Evolutionary conservation across 2,888 invertebrate species (phyloP).

Genomic region (Timema cristinae): DNA sequence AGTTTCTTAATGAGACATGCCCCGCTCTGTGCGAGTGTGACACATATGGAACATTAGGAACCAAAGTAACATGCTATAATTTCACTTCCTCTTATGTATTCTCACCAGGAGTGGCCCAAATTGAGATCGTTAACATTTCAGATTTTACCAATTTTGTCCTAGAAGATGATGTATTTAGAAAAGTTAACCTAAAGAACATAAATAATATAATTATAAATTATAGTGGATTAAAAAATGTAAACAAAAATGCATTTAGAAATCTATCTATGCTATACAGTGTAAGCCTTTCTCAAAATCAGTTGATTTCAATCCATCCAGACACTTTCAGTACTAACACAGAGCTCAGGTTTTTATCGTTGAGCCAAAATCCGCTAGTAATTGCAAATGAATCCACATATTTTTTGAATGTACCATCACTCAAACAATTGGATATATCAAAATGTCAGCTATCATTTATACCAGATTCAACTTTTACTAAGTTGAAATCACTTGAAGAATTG

Average conservation of each 20-base stretch:
- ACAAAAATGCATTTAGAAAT: not conserved
- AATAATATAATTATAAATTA: not conserved
- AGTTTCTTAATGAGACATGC: too few species aligned
- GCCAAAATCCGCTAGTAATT: not conserved
- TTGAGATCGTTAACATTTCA: not conserved
- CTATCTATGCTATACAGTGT: not conserved
- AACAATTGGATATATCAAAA: slow-evolving; percentile 5
- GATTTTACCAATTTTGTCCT: not conserved
- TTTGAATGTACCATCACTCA: slow-evolving; percentile 1
- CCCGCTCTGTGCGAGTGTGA: too few species aligned
- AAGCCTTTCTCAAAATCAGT: not conserved
- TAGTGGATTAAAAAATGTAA: not conserved
- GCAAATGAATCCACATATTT: not conserved
- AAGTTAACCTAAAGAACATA: not conserved
- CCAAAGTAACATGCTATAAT: not conserved
- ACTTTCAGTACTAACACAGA: not conserved
- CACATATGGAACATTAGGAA: slow-evolving; percentile 2
- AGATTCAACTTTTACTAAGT: not conserved
- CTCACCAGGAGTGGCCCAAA: not conserved
- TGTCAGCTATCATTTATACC: not conserved
- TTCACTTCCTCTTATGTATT: not conserved
- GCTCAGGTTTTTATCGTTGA: not conserved
- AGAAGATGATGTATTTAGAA: slow-evolving; percentile 5
- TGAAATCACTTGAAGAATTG: slow-evolving; percentile 1
- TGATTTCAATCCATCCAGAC: not conserved